Conservation (phyloP, 2,888 invertebrate genomes). For the Leptopterna dolabrata region DNA sequence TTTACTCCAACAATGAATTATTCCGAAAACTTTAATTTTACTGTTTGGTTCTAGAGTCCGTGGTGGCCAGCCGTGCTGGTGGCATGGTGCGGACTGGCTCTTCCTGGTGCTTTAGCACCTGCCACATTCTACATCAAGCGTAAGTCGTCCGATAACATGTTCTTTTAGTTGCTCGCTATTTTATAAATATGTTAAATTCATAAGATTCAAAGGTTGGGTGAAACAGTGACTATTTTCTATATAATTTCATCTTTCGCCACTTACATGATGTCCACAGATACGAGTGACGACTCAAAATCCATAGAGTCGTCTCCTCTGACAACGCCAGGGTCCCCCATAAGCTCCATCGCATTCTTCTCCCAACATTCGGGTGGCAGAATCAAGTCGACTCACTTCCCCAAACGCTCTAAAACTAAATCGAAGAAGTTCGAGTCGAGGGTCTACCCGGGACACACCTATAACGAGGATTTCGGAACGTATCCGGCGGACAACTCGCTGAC, state of each 20-base stretch:
- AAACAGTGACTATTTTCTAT: too few relatives aligned
- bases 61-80: constrained; percentile 35
- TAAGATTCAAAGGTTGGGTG: too few relatives aligned
- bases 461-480: constrained; percentile 27
- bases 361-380: not conserved
- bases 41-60: constrained; percentile 5
- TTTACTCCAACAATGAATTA: too few relatives aligned
- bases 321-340: not conserved
- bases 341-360: not conserved
- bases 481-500: not conserved
- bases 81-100: constrained; percentile 21
- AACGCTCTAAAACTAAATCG: not conserved
- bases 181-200: too few relatives aligned
- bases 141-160: not conserved
- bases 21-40: too few relatives aligned
- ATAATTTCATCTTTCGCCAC: too few relatives aligned
- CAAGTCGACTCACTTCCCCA: not conserved
- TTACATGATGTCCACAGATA: constrained; percentile 10
- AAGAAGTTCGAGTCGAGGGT: constrained; percentile 26
- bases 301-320: not conserved
- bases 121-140: constrained; percentile 38
- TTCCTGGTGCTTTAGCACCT: constrained; percentile 20
- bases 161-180: too few relatives aligned
- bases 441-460: constrained; percentile 24
- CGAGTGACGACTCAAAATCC: not conserved